phyloP scores from a whole-genome alignment of 92 coral and sea anemone species.

The Epizoanthus illoricatus region DNA sequence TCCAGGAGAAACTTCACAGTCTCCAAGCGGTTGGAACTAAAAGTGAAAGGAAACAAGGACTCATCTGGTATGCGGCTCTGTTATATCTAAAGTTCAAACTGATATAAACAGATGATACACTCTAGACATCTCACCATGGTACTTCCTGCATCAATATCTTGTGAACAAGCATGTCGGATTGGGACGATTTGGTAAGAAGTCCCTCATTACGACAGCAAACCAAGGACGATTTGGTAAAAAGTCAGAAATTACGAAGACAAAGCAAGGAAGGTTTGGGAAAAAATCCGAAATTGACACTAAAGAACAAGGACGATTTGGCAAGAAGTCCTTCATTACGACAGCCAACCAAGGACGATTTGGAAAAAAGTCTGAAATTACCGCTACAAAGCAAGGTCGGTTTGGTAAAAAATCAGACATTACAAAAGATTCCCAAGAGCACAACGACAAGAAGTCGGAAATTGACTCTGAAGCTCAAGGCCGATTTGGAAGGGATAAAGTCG shows the following conservation, averaged over 20 bases:
- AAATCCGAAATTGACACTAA: constrained; percentile 2
- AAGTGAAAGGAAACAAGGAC: background rate
- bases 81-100: background rate
- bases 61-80: background rate
- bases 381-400: constrained; percentile 9
- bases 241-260: constrained; percentile 15
- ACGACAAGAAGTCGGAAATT: constrained; percentile 3
- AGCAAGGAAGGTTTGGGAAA: constrained; percentile 16
- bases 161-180: constrained; percentile 82
- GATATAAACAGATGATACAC: background rate
- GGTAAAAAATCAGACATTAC: background rate
- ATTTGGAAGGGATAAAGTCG: background rate
- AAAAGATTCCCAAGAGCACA: too few relatives aligned
- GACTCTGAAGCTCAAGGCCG: background rate
- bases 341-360: constrained; percentile 31
- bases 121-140: constrained; percentile 66
- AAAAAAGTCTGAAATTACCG: constrained; percentile 23
- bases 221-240: background rate
- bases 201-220: background rate
- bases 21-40: constrained; percentile 67
- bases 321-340: background rate
- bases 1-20: constrained; percentile 71
- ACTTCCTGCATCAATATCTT: constrained; percentile 84
- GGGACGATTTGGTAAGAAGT: constrained; percentile 33
- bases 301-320: constrained; percentile 23